Base-by-base conservation (phyloP, 2,113 vertebrate species). In the Empidonax alnorum region DNA sequence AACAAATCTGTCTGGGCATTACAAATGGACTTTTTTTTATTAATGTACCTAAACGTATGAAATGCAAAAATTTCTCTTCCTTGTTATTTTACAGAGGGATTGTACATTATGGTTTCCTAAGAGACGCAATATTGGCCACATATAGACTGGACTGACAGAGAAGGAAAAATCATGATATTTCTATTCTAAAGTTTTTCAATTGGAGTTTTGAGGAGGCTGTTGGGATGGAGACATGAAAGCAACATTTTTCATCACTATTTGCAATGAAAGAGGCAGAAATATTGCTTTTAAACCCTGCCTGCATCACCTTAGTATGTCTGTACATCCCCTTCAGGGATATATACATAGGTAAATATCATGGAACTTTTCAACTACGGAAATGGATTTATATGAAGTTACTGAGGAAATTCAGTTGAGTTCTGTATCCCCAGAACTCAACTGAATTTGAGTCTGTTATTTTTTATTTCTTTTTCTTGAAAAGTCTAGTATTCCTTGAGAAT, bases 1-100 rank as follows among this genome's bases (percentile, higher is more conserved):
- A 66, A 84, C 83, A 94, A 68, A 89, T 65, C 41, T 84, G 14
- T 15, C 37, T 58, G 22, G 47, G 27, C 49, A 55, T 72, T 87
- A 82, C 44, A 87, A 90, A 82, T 58, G 19, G 20, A 56, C 53
- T 61, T 90, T 93, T 90, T 78, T 93, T 94, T 84, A 84, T 89
- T 66, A 88, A 75, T 84, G 46, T 78, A 58, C 27, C 49, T 78
- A 65, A 73, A 13, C n/a, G 82, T 47, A 73, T 61, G 49, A 86
- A 89, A 81, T 90, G 72, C 8, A 77, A 72, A 53, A 55, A 49
- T 55, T 85, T 92, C 20, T 92, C 22, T 83, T 83, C 46, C 42
- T 58, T 18, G 7, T 81, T 62, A 80, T 69, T 42, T 47, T 75
- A 25, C n/a, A 83, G 55, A 77, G 62, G 21, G 25, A 77, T 62